phyloP scores from a whole-genome alignment of 2,888 invertebrate genomes.

The Pollenia labialis region DNA sequence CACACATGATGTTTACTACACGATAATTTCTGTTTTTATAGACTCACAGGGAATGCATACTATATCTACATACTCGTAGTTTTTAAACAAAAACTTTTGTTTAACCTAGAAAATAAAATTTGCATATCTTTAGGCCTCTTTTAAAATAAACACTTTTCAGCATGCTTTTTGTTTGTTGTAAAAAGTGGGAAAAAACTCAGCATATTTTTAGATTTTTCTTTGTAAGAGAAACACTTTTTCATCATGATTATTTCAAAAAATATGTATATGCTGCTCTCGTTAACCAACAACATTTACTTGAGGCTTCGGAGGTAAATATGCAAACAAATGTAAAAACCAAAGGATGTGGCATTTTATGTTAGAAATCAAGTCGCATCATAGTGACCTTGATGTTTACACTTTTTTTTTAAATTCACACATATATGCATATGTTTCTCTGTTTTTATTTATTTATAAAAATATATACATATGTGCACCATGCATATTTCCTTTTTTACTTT shows the following conservation, averaged over 20 bases:
- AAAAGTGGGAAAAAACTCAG: neutral
- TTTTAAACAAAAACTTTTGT: neutral
- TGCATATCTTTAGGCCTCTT: slow-evolving; percentile 26
- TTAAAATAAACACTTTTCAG: slow-evolving; percentile 8
- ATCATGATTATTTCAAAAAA: slow-evolving; percentile 25
- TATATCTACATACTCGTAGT: neutral
- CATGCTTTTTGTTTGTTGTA: neutral
- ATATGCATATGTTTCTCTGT: neutral
- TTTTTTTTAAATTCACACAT: slow-evolving; percentile 2
- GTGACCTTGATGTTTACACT: slow-evolving; percentile 54
- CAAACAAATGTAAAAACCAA: neutral
- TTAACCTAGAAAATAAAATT: slow-evolving; percentile 32
- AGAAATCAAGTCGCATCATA: slow-evolving; percentile 16
- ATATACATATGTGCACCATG: neutral
- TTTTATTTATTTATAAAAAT: too few relatives aligned
- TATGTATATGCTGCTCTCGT: slow-evolving; percentile 11
- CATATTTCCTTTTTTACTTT: slow-evolving; percentile 9
- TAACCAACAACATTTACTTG: slow-evolving; percentile 37
- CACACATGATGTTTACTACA: slow-evolving; percentile 11
- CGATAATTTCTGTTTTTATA: neutral
- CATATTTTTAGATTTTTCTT: slow-evolving; percentile 13
- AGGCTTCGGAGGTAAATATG: neutral
- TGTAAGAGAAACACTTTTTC: neutral
- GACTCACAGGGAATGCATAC: neutral
- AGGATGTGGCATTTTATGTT: slow-evolving; percentile 56